A percentile compares a stretch with the other conserved stretches of the same genome.
These are phyloP conservation scores for Pachyseris speciosa DNA, from an alignment of 64 coral and sea anemone genomes.

Conservation along the genomic window DNA sequence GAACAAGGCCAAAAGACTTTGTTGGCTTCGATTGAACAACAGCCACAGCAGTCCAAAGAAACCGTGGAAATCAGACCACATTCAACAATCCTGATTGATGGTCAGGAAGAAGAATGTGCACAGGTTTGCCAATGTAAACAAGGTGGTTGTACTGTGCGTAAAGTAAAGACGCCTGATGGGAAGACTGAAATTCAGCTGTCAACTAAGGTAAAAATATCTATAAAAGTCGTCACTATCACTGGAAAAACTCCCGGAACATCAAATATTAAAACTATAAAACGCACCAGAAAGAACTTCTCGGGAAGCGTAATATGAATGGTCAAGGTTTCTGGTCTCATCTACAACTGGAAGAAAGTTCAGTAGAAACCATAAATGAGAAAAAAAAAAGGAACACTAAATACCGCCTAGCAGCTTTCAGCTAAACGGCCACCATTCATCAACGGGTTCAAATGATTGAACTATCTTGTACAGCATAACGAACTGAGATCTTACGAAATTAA, in stretches of 20 bases:
- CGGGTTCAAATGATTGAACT: no score
- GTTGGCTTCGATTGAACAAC: background rate
- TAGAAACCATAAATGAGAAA: no score
- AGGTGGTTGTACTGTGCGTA: background rate
- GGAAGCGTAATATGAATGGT: no score
- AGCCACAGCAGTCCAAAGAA: background rate
- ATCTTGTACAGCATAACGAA: no score
- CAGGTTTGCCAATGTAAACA: conserved; percentile 16
- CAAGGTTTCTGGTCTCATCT: no score
- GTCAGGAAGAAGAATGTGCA: background rate
- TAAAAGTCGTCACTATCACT: background rate
- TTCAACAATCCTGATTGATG: conserved; percentile 6
- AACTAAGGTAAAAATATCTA: background rate
- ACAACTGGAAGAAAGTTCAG: no score
- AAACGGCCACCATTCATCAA: no score
- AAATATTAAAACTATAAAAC: no score
- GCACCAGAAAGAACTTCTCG: no score
- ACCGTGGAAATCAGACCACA: background rate
- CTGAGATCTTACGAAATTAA: no score
- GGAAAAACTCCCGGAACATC: background rate
- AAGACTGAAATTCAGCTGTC: background rate
- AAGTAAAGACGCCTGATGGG: background rate
- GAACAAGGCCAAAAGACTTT: background rate
- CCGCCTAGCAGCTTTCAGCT: no score
- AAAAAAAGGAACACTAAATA: no score